Base-by-base conservation (phyloP, 2,888 invertebrate species). In the Deilephila porcellus region DNA sequence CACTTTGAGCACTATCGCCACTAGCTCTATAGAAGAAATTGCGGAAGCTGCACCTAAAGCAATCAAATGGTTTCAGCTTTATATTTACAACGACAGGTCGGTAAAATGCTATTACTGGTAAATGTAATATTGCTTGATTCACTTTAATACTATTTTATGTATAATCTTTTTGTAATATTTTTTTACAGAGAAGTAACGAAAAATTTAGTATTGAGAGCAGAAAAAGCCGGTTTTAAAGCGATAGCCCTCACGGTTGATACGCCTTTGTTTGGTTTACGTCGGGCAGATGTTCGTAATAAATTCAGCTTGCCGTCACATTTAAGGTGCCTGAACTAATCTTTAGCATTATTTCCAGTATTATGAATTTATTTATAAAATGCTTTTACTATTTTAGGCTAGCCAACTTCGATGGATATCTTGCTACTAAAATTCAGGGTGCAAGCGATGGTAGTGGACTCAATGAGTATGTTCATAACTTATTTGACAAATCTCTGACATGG, bases 51-150 rank as follows among this genome's bases (percentile, higher is more conserved):
- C 97, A 1, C 98, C 98, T 0, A 88, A 96, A 19, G 96, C 96
- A 0, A 93, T 96, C 25, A 98, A 97, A 87, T 99, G 98, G 98
- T 98, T 98, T 88, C 98, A 99, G 90, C 95, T 99, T 0, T 99
- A 99, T 87, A 97, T 99, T 79, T 98, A 98, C 88, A 97, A 95
- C 76, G 97, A 98, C 88, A 96, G 97, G 97, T 97, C 86, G 72
- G 77, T 76, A 75, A 53, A 20, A 29, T 71, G 17, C 17, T 60
- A 20, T 8, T 59, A 60, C n/a, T 60, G 14, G 60, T 20, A 60
- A 45, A 45, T 45, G 45, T 45, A 11, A 45, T 45, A 19, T 56
- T 56, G 19, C 56, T 56, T 64, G 29, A 29, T 5, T 14, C 8
- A 5, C 20, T 19, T 45, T 8, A 25, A 63, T 32, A 64, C 14